Evolutionary conservation across 2,797 vertebrate genomes (phyloP), one percentile per base, ranked within the genome.

Genomic region (Agapornis canus): DNA sequence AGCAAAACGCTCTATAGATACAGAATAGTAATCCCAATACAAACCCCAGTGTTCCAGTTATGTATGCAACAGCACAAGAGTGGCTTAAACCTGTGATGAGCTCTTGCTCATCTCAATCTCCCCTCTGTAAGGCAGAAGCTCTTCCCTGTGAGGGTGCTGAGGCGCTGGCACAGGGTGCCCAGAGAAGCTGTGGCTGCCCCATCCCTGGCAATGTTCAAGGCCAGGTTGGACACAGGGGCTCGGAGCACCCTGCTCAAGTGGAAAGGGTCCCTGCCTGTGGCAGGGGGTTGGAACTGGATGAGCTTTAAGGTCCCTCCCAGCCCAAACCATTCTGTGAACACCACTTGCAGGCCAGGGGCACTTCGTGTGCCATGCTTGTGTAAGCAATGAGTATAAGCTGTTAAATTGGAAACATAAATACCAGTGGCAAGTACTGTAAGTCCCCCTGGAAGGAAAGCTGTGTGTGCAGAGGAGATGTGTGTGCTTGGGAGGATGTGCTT

Each of bases 1-100:
- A 71, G 61, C 72, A 29, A 42, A 89, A 65, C 9, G 13, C 45
- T 77, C 26, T 10, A 13, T 2, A 20, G 57, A 19, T 25, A 1
- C 8, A 39, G 68, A 66, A 14, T 0, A 31, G 22, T 43, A 13
- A 8, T 10, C 6, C 29, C 40, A 2, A 7, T 1, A 1, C 47
- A 13, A 27, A 18, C 0, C 22, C 3, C 42, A 4, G 47, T 3
- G 63, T 68, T 21, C 25, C 9, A 1, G 42, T 59, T 20, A 3
- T 4, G 13, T 11, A 3, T 14, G 47, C 27, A 23, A 1, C 60
- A 25, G 56, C 22, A 17, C 14, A 35, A 57, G 32, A 35, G 35
- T 35, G 56, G 22, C 56, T 57, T 57, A 16, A 57, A 57, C 10
- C 56, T 57, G 56, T 57, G 7, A 35, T 25, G 6, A 35, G 14